Evolutionary conservation across 1,140 invertebrate species (phyloP), one percentile per base, ranked within the genome.

Genomic region (Venustaconcha ellipsiformis): DNA sequence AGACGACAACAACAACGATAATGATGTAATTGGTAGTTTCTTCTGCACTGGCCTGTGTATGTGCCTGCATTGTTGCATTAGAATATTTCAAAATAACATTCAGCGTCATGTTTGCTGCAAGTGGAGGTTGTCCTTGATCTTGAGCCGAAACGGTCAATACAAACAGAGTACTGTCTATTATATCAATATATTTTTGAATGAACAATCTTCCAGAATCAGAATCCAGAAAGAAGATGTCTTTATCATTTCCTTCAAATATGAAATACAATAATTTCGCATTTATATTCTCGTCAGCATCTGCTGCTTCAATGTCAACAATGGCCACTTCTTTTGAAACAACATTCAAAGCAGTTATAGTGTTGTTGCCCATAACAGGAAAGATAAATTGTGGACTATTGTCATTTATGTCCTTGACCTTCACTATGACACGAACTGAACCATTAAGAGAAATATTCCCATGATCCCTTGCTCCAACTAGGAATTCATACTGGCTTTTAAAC

Each of bases 1-100:
- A 83, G 37, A 85, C 80, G 17, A 85, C 80, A 58, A 76, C 78
- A 37, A 85, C 70, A 14, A 82, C 79, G 59, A 85, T 85, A 71
- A 85, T 75, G 26, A 85, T 70, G 65, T 85, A 82, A 23, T 73
- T 74, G 8, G 23, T 20, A 14, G 59, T 67, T 1, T 69, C 73
- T 12, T 37, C 69, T 8, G 6, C 18, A 6, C 37, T 48, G 6
- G 37, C 37, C 11, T 48, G 37, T 48, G 5, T 6, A 48, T 48
- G 37, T 48, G 37, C 37, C 11, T 8, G 37, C 37, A 48, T 48
- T 15, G 62, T 77, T 15, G 64, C 69, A 67, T 77, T 77, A 18
- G 75, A 60, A 26, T 71, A 77, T 13, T 57, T 56, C 23, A 84
- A 55, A 59, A 70, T 74, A 55, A 84, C 69, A 15, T 72, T 62